Percentiles rank a stretch among this genome's conserved stretches.
Evolutionary conservation across 1,140 invertebrate genomes (phyloP).

Genomic region (Ceratina calcarata): DNA sequence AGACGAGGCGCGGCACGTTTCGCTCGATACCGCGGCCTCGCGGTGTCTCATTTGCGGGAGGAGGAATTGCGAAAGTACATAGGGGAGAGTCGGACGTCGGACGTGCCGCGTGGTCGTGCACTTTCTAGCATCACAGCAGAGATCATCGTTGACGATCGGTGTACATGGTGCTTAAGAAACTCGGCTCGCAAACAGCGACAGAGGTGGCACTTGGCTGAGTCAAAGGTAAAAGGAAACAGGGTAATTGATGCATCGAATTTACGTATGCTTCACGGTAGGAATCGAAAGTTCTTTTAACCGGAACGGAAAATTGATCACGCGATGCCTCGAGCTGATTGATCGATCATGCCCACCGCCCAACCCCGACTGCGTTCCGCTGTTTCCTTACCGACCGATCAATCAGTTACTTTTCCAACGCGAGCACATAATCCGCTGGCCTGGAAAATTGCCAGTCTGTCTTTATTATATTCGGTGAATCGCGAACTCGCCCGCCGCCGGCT

Average conservation of each 20-base stretch:
- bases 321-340: conserved; percentile 55
- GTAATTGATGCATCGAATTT: background rate
- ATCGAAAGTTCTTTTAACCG: conserved; percentile 3
- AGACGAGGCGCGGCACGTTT: conserved; percentile 12
- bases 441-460: conserved; percentile 60
- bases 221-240: background rate
- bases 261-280: background rate
- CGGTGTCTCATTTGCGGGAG: no score
- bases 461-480: conserved; percentile 47
- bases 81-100: background rate
- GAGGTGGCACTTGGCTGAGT: background rate
- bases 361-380: conserved; percentile 36
- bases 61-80: background rate
- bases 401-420: conserved; percentile 54
- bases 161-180: conserved; percentile 43
- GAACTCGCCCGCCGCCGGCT: background rate
- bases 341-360: conserved; percentile 32
- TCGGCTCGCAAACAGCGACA: conserved; percentile 36
- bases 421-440: conserved; percentile 40
- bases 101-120: conserved; percentile 53
- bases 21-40: no score
- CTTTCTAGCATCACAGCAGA: conserved; percentile 52
- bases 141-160: conserved; percentile 44
- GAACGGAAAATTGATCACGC: conserved; percentile 52
- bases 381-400: conserved; percentile 60